A percentile compares a stretch with the other conserved stretches of the same genome.
phyloP scores from a whole-genome alignment of 1,140 invertebrate genomes.

The Thalassaphorura encarpata region DNA sequence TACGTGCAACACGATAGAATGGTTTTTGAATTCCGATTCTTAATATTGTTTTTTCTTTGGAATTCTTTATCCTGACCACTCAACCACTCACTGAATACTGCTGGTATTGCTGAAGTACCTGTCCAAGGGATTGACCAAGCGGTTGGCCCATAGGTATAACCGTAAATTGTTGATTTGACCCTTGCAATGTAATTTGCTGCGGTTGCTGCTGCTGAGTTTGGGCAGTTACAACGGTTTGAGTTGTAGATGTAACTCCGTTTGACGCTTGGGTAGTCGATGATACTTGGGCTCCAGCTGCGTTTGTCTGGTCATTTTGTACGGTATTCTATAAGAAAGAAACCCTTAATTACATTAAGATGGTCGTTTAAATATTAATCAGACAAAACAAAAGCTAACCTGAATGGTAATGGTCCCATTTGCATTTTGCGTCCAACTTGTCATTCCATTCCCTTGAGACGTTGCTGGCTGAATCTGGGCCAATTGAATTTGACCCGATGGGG shows the following conservation, averaged over 20 bases:
- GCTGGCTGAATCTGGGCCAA: conserved; percentile 43
- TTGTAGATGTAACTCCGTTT: conserved; percentile 33
- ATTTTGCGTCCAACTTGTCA: conserved; percentile 30
- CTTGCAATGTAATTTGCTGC: conserved; percentile 36
- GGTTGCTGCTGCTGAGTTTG: conserved; percentile 35
- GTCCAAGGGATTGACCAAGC: conserved; percentile 35
- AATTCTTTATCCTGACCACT: no score
- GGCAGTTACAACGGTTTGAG: conserved; percentile 29
- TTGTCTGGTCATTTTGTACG: not conserved
- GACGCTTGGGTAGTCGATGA: conserved; percentile 33
- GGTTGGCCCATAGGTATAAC: conserved; percentile 56
- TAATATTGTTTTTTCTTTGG: not conserved
- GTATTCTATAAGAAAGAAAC: no score
- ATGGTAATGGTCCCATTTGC: conserved; percentile 33
- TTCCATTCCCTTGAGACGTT: conserved; percentile 20
- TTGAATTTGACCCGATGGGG: conserved; percentile 74
- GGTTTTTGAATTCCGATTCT: no score
- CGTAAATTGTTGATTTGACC: conserved; percentile 51
- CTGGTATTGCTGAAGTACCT: no score
- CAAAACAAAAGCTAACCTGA: conserved; percentile 15
- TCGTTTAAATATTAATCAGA: no score
- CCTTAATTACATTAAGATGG: no score
- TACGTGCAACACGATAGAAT: no score
- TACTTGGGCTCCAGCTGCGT: conserved; percentile 20
- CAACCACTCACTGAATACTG: no score